Evolutionary conservation across 2,113 vertebrate species (phyloP), one percentile per base, ranked within the genome.

Genomic region (Merops nubicus): DNA sequence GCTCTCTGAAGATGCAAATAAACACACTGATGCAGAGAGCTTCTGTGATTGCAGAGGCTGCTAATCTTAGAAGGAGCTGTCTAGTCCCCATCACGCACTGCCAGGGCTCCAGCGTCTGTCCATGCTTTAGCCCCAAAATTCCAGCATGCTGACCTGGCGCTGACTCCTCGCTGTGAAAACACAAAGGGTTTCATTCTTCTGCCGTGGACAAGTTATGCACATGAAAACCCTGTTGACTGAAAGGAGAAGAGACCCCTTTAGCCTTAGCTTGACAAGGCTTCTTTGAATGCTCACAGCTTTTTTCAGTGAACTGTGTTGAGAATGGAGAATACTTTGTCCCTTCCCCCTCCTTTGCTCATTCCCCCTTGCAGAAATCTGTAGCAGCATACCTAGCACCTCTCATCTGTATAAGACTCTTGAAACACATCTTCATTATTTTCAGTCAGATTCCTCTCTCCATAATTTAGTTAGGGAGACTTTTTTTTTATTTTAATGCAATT

Each of bases 111-210:
- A 85, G 47, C 5, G 1, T 64, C 56, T 95, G 94, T 63, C 60
- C 0, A 1, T 0, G 0, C 45, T 80, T 89, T 20, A 57, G 57
- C 45, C 50, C 53, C 38, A 88, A 92, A 96, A 91, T 90, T 94
- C 78, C 64, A 82, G 56, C n/a, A 23, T 0, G 1, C 14, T 90
- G 63, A 85, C 80, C 80, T 78, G 65, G 48, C 1, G 0, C 48
- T 91, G 78, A 89, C 73, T 94, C 36, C 43, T 75, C 26, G 1
- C 65, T 83, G 36, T 85, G 67, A 59, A 93, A 94, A 90, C 54
- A 95, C 85, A 94, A 31, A 83, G 63, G 34, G 20, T 90, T 94
- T 68, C 40, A 56, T 95, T 96, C 62, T 96, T 57, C 34, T 85
- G 2, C 77, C 26, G 1, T 48, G 38, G 59, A 77, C 29, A 65